Percentiles rank a stretch among this genome's conserved stretches.
phyloP scores from a whole-genome alignment of 1,140 invertebrate species.

The Musca vetustissima region DNA sequence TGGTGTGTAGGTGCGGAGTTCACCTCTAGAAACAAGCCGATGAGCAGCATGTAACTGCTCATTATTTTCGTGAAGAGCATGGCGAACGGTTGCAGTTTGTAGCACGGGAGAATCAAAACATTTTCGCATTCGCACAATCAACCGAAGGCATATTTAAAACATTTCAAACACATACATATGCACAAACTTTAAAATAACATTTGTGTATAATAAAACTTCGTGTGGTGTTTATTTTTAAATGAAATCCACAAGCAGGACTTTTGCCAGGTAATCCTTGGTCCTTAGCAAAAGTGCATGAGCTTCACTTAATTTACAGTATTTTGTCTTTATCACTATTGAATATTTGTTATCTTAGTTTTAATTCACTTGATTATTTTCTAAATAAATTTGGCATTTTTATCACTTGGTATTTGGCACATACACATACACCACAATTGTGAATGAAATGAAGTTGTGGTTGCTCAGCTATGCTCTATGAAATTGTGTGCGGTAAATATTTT shows the following conservation, averaged over 20 bases:
- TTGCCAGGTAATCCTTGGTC: conserved; percentile 18
- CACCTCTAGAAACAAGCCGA: background rate
- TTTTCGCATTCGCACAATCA: background rate
- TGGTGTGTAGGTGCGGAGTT: conserved; percentile 32
- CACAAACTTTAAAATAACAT: background rate
- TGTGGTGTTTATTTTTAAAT: background rate
- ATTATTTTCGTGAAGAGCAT: background rate
- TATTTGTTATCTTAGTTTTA: background rate
- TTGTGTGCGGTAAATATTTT: background rate
- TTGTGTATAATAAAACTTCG: background rate
- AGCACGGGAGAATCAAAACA: background rate
- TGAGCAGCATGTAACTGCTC: background rate
- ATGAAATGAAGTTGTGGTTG: too few relatives aligned
- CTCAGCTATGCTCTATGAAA: too few relatives aligned
- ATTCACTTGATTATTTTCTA: background rate
- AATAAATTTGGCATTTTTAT: background rate
- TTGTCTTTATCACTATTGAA: background rate
- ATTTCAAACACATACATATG: background rate
- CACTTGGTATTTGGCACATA: background rate
- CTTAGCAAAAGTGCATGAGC: background rate
- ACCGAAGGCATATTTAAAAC: background rate
- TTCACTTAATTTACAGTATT: background rate
- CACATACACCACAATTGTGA: too few relatives aligned
- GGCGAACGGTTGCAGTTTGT: background rate
- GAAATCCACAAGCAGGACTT: background rate